Evolutionary conservation across 2,888 invertebrate species (phyloP), one percentile per base, ranked within the genome.

Genomic region (Drosophila formosana): DNA sequence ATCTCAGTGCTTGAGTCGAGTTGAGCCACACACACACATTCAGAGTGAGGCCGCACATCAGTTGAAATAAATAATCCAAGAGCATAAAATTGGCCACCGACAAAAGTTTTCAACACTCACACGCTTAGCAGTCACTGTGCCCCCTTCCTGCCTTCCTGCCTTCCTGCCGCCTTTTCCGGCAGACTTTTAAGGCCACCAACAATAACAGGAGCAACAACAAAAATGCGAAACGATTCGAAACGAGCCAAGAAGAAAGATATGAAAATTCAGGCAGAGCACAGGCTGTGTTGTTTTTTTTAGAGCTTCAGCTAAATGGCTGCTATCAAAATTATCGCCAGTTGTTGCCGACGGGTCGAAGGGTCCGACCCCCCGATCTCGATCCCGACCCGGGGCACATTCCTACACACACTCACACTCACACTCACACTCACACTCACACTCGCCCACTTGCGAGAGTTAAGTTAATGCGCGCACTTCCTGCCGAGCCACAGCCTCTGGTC

Each of bases 31-130:
- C 37, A 26, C 52, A 5, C 71, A 18, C 18, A 18, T 18, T 18
- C 18, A 18, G 18, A 1, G 18, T 18, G 1, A 18, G 18, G 70
- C 82, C 85, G 88, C 82, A 82, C 88, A 88, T 83, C 88, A 88
- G 86, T 88, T 88, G 83, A 88, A 88, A 88, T 88, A 88, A 83
- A 83, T 83, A 83, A 88, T 85, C 88, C 83, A 86, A 80, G 23
- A 83, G 88, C 88, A 88, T 86, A 70, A 83, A 88, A 83, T 82
- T 88, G 88, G 75, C 82, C 82, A 66, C 75, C 82, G 71, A 70
- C 66, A 70, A 81, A 82, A 85, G 65, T 82, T 82, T 82, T 82
- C 68, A 82, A 52, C 69, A 67, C 77, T 82, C 74, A 50, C 53
- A 69, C 67, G 66, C 70, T 64, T 37, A 61, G 58, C 60, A 72